These are phyloP conservation scores for Stenichneumon culpator DNA, from an alignment of 2,888 invertebrate species.

Conservation along the genomic window DNA sequence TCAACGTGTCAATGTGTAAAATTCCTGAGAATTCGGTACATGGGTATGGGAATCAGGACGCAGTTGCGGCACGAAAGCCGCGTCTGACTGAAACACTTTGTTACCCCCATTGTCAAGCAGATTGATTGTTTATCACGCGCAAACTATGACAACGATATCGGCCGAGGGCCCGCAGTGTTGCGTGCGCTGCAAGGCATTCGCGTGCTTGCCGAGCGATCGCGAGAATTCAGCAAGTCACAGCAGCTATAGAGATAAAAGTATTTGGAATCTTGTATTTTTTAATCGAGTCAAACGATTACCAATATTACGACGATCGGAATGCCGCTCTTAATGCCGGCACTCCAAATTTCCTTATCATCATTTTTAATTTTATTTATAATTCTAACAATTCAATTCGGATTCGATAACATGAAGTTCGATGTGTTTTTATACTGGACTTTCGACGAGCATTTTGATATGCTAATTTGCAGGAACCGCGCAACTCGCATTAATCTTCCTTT, in stretches of 20 bases:
- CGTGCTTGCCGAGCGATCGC: slow-evolving; percentile 39
- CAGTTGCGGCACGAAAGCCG: not conserved
- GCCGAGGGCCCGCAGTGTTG: slow-evolving; percentile 50
- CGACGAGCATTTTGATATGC: slow-evolving; percentile 70
- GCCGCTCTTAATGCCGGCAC: not conserved
- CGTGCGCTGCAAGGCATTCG: slow-evolving; percentile 35
- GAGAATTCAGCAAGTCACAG: slow-evolving; percentile 49
- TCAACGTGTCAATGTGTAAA: not conserved
- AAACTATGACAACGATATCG: slow-evolving; percentile 57
- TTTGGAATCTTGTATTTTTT: slow-evolving; percentile 51
- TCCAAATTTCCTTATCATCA: not conserved
- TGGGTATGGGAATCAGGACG: not conserved
- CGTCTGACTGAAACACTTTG: slow-evolving; percentile 15
- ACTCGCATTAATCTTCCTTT: slow-evolving; percentile 32
- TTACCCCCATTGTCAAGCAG: not conserved
- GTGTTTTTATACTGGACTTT: slow-evolving; percentile 69
- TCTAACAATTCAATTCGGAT: slow-evolving; percentile 71
- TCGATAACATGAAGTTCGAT: slow-evolving; percentile 70
- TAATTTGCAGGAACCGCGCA: slow-evolving; percentile 63
- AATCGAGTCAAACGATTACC: slow-evolving; percentile 48
- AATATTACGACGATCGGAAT: slow-evolving; percentile 8
- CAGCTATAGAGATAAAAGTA: slow-evolving; percentile 54
- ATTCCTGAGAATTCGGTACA: slow-evolving; percentile 8
- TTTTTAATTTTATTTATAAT: slow-evolving; percentile 41
- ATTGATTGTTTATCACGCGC: slow-evolving; percentile 50